Percentiles rank a stretch among this genome's conserved stretches.
Conservation (phyloP, 2,113 vertebrate genomes). For the Diglossa brunneiventris region DNA sequence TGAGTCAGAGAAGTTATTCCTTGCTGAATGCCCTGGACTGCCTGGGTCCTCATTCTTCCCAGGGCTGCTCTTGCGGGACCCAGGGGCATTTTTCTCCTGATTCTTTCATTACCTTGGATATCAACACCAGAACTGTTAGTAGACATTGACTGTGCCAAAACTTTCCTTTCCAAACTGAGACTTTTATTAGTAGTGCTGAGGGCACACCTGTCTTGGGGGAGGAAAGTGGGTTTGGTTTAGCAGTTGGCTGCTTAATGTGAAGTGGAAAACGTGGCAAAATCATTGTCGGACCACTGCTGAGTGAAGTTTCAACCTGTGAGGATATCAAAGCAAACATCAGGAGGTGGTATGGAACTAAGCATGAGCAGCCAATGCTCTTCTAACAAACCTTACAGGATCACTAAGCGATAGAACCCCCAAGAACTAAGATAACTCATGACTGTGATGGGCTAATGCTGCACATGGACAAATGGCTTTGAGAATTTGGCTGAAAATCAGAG, state of each 20-base stretch:
- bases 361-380: not conserved
- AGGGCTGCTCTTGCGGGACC: not conserved
- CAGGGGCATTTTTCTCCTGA: not conserved
- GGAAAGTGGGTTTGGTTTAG: not conserved
- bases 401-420: fast-evolving
- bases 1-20: not conserved
- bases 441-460: not conserved
- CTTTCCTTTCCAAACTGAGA: not conserved
- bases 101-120: not conserved
- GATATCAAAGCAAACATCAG: not conserved
- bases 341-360: not conserved
- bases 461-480: not conserved
- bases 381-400: not conserved
- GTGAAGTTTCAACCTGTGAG: not conserved
- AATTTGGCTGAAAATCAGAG: not conserved
- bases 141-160: not conserved
- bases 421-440: not conserved
- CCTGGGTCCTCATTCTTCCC: not conserved
- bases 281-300: not conserved
- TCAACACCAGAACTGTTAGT: not conserved
- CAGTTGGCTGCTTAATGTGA: not conserved
- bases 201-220: not conserved
- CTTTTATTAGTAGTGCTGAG: not conserved
- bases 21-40: not conserved
- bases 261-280: not conserved